Evolutionary conservation across 2,113 vertebrate genomes (phyloP).

Genomic region (Forbesichthys agassizii): DNA sequence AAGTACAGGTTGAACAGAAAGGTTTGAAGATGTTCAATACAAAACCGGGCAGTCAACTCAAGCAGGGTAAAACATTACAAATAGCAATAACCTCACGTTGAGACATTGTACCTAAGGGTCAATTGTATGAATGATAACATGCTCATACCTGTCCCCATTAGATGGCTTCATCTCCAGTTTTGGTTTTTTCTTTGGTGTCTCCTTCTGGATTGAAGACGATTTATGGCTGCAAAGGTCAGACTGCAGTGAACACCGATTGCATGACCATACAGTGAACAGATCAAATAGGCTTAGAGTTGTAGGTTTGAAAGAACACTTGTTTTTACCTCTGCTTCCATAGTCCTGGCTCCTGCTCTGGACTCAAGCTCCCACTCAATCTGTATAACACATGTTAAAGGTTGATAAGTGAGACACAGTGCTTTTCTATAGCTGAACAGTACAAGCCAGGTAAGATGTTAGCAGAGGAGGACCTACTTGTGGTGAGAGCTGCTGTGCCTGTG

Average conservation of each 20-base stretch:
- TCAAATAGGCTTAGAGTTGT: not conserved
- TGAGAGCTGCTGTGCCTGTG: conserved; percentile 89
- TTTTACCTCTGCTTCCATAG: conserved; percentile 96
- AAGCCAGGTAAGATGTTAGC: not conserved
- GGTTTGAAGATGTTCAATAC: not conserved
- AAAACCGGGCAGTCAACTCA: not conserved
- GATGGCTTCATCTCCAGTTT: conserved; percentile 99
- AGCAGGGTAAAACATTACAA: not conserved
- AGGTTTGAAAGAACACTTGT: not conserved
- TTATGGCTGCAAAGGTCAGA: conserved; percentile 88
- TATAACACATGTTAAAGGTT: conserved; percentile 43
- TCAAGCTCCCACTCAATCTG: conserved; percentile 92
- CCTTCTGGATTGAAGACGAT: conserved; percentile 98
- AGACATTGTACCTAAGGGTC: not conserved
- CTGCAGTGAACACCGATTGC: not conserved
- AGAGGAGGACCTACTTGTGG: conserved; percentile 83
- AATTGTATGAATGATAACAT: not conserved
- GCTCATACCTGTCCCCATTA: conserved; percentile 94
- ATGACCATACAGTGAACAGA: not conserved
- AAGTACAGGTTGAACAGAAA: conserved; percentile 13
- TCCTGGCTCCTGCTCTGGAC: conserved; percentile 97
- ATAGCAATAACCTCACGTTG: not conserved
- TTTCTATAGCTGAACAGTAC: not conserved
- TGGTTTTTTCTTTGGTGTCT: conserved; percentile 99
- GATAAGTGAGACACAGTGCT: not conserved